Conservation (phyloP, 1,140 invertebrate species). For the Saccostrea cuccullata region DNA sequence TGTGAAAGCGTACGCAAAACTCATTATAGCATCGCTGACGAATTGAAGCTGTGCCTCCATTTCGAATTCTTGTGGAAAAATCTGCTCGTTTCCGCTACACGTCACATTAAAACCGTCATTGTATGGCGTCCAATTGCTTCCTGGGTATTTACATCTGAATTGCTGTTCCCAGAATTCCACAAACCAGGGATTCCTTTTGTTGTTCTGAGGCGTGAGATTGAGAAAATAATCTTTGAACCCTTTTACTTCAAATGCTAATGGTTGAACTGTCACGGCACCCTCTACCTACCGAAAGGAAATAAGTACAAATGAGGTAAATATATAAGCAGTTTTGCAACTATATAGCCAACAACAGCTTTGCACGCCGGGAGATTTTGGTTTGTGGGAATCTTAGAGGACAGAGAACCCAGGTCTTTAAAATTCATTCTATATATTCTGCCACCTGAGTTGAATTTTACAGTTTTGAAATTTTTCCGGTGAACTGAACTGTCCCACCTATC, state of each 20-base stretch:
- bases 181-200: constrained; percentile 84
- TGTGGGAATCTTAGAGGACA: background rate
- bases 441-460: too few relatives aligned
- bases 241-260: constrained; percentile 81
- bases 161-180: constrained; percentile 86
- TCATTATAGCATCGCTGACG: constrained; percentile 92
- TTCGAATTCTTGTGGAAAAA: constrained; percentile 79
- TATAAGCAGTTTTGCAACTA: background rate
- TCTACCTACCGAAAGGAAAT: constrained; percentile 80
- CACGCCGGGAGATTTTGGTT: background rate
- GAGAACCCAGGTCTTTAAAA: too few relatives aligned
- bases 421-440: too few relatives aligned
- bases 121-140: constrained; percentile 71
- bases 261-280: constrained; percentile 88
- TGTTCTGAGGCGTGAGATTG: constrained; percentile 71
- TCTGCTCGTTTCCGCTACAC: constrained; percentile 68
- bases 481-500: constrained; percentile 52
- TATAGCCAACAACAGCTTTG: background rate
- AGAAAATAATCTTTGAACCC: constrained; percentile 77
- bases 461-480: too few relatives aligned
- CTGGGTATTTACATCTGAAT: constrained; percentile 82
- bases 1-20: constrained; percentile 86
- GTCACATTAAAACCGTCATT: constrained; percentile 67
- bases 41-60: constrained; percentile 93
- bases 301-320: background rate